These are phyloP conservation scores for Clitarchus hookeri DNA, from an alignment of 2,888 invertebrate genomes.

Conservation along the genomic window DNA sequence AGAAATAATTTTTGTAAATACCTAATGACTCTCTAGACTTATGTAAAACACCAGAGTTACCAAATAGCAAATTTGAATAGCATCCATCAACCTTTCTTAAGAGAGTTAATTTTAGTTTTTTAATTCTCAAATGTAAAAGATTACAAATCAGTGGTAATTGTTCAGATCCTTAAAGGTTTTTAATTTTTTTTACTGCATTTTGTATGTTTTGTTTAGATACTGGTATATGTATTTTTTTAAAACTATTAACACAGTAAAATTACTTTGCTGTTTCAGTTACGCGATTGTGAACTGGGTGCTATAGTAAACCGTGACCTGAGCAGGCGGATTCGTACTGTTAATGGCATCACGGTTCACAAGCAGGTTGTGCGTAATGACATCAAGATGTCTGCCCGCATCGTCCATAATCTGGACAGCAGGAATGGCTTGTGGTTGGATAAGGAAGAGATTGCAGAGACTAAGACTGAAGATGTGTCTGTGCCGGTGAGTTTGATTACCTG, in stretches of 20 bases:
- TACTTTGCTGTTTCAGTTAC: conserved; percentile 62
- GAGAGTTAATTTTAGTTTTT: too few species aligned
- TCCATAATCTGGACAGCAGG: conserved; percentile 86
- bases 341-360: conserved; percentile 88
- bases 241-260: neutral
- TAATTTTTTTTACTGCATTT: too few species aligned
- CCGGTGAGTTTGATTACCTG: neutral
- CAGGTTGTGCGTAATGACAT: conserved; percentile 90
- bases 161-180: too few species aligned
- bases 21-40: too few species aligned
- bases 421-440: conserved; percentile 74
- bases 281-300: conserved; percentile 90
- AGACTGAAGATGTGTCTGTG: neutral
- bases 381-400: conserved; percentile 87
- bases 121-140: too few species aligned
- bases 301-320: conserved; percentile 97
- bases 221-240: too few species aligned
- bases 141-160: too few species aligned
- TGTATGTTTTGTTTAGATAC: too few species aligned
- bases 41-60: too few species aligned
- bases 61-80: too few species aligned
- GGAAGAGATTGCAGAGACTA: neutral
- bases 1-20: too few species aligned
- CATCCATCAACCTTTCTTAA: too few species aligned
- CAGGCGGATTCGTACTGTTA: conserved; percentile 88